Conservation (phyloP, 2,888 invertebrate genomes). For the Campoplex capitator region DNA sequence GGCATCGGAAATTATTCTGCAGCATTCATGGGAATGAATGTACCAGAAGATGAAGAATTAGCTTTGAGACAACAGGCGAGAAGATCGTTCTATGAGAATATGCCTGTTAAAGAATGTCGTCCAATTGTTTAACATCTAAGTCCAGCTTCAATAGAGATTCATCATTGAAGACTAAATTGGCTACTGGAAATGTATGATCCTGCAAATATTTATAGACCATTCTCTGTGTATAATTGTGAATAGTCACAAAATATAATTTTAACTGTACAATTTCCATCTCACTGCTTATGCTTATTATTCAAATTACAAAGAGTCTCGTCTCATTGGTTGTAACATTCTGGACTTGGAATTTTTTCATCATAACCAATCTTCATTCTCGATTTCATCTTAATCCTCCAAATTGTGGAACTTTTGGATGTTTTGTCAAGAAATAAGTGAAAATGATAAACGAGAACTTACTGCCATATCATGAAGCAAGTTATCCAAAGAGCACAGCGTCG, state of each 20-base stretch:
- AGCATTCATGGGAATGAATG: slow-evolving; percentile 77
- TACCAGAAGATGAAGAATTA: slow-evolving; percentile 59
- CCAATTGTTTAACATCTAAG: not conserved
- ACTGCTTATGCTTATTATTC: not conserved
- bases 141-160: not conserved
- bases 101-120: slow-evolving; percentile 21
- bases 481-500: not conserved
- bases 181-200: not conserved
- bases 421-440: not conserved
- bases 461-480: not conserved
- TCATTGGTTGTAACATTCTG: not conserved
- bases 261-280: not conserved
- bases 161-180: not conserved
- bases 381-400: too few relatives aligned
- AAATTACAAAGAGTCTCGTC: not conserved
- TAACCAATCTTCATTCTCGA: too few relatives aligned
- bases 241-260: not conserved
- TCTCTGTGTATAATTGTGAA: too few relatives aligned
- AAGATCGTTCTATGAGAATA: slow-evolving; percentile 50
- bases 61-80: slow-evolving; percentile 20
- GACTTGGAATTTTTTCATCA: not conserved
- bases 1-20: slow-evolving; percentile 85
- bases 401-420: too few relatives aligned
- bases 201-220: not conserved
- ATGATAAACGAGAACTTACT: not conserved